These are phyloP conservation scores for Myotis yumanensis DNA, from an alignment of 2,113 vertebrate genomes.

Conservation along the genomic window DNA sequence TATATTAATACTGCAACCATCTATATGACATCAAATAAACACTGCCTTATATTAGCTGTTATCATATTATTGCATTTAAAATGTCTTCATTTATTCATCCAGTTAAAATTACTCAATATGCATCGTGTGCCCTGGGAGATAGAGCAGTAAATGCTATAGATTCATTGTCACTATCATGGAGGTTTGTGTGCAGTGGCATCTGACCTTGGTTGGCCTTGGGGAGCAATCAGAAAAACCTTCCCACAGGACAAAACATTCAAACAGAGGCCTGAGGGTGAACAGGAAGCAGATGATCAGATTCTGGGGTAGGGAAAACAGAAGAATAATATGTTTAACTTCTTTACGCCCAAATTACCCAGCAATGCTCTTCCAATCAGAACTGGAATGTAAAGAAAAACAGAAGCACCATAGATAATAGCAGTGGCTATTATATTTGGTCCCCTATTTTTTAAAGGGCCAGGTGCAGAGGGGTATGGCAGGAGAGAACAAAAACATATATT, in stretches of 20 bases:
- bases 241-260: neutral
- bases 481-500: conserved; percentile 12
- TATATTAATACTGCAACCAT: neutral
- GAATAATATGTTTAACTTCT: neutral
- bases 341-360: neutral
- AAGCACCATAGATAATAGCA: neutral
- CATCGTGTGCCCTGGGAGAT: neutral
- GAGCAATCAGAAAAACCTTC: neutral
- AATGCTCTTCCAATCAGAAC: neutral
- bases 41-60: neutral
- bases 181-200: neutral
- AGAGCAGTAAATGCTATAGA: neutral
- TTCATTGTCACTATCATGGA: neutral
- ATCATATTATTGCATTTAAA: neutral
- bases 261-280: neutral
- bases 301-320: neutral
- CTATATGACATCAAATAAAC: neutral
- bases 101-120: neutral
- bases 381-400: neutral
- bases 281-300: neutral
- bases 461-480: neutral
- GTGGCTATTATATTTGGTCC: neutral
- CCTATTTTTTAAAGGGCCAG: neutral
- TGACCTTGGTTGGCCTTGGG: too few species aligned
- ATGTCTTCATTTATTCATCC: neutral